These are phyloP conservation scores for Congeria kusceri DNA, from an alignment of 2,888 invertebrate species.

Conservation along the genomic window DNA sequence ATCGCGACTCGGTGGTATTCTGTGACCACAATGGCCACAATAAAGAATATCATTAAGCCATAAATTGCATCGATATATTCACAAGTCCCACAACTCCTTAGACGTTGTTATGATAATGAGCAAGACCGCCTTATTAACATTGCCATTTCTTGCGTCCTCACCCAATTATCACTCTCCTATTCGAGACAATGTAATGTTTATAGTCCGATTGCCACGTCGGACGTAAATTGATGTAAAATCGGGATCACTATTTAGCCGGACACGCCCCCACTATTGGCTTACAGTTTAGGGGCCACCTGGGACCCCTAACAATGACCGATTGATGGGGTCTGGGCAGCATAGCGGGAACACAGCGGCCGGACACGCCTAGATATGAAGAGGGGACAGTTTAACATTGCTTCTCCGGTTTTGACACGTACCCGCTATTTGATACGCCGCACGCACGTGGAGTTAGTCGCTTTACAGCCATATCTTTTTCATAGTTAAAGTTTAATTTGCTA, in stretches of 20 bases:
- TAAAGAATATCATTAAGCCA: not conserved
- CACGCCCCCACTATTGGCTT: conserved; percentile 52
- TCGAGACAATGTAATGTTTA: conserved; percentile 35
- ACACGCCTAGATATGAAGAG: conserved; percentile 29
- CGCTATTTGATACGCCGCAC: conserved; percentile 40
- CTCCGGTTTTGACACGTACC: conserved; percentile 18
- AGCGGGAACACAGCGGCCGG: conserved; percentile 42
- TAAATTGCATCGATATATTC: conserved; percentile 3
- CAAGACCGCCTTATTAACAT: conserved; percentile 26
- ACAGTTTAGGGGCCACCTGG: conserved; percentile 51
- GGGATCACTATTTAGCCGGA: conserved; percentile 29
- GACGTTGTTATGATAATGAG: not conserved
- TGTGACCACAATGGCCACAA: too few species aligned
- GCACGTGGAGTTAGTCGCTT: conserved; percentile 33
- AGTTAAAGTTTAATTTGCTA: too few species aligned
- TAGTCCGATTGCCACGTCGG: conserved; percentile 27
- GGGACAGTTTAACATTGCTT: not conserved
- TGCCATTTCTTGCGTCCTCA: conserved; percentile 29
- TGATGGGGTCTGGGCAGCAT: conserved; percentile 41
- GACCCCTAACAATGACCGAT: conserved; percentile 34
- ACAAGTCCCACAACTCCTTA: not conserved
- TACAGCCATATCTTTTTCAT: too few species aligned
- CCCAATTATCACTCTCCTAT: not conserved
- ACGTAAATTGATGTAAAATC: conserved; percentile 57
- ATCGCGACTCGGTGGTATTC: too few species aligned